Evolutionary conservation across 2,113 vertebrate genomes (phyloP), one percentile per base, ranked within the genome.

Genomic region (Nestor notabilis): DNA sequence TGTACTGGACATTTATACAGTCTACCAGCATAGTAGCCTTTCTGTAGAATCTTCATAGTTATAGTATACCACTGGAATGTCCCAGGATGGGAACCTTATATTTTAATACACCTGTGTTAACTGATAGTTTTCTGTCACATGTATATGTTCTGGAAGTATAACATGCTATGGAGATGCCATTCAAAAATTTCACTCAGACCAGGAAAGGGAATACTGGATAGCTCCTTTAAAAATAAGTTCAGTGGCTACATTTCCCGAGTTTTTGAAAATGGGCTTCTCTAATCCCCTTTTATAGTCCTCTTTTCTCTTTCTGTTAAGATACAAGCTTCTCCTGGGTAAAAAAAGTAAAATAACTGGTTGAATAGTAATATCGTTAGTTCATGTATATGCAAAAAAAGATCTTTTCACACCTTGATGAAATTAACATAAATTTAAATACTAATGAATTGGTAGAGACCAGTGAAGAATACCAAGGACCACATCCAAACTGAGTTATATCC

Each of bases 371-470:
- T 87, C 12, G 5, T 95, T 97, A 95, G 94, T 98, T 98, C 97
- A 98, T 98, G 98, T 98, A 97, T 98, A 98, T 98, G 97, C 97
- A 98, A 97, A 96, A 97, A 98, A 97, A 97, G 95, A 98, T 98
- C 97, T 98, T 98, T 98, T 97, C 97, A 97, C 96, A 98, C 98
- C 97, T 98, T 98, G 97, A 97, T 98, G 95, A 98, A 98, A 98
- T 98, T 98, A 98, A 95, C 98, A 98, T 98, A 97, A 61, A 98
- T 98, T 98, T 98, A 97, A 98, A 98, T 98, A 97, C 97, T 98
- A 98, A 98, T 98, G 96, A 97, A 90, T 76, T 95, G 91, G 78
- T 78, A n/a, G 82, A 33, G 60, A 93, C 95, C 39, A 83, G 81
- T 78, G 85, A 94, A 87, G 98, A 97, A 98, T 97, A 94, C 61